phyloP scores from a whole-genome alignment of 2,113 vertebrate genomes.

The Clupea harengus region DNA sequence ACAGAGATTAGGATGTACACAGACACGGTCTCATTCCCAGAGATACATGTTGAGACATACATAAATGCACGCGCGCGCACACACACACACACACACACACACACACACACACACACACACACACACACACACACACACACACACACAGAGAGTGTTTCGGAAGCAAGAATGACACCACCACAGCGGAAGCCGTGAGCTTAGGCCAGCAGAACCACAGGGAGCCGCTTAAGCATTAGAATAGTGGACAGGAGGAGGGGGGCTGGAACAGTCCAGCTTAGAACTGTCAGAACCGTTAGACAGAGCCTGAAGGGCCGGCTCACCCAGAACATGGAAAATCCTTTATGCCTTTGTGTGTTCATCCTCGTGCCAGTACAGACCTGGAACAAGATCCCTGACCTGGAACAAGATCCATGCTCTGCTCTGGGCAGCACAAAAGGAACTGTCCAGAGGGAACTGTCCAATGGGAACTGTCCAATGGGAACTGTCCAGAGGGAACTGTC shows the following conservation, averaged over 20 bases:
- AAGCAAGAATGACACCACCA: not conserved
- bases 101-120: conserved; percentile 24
- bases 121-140: not conserved
- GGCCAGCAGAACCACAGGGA: conserved; percentile 11
- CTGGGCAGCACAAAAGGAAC: too few relatives aligned
- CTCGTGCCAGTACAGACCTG: too few relatives aligned
- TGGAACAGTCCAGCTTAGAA: not conserved
- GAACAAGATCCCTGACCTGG: too few relatives aligned
- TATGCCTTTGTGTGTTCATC: too few relatives aligned
- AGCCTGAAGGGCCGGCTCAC: not conserved
- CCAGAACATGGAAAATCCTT: not conserved
- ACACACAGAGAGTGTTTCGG: not conserved
- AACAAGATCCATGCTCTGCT: too few relatives aligned
- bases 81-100: conserved; percentile 27
- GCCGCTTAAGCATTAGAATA: not conserved
- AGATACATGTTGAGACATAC: not conserved
- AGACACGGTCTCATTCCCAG: not conserved
- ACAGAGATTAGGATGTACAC: not conserved
- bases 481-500: too few relatives aligned
- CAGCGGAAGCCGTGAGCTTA: not conserved
- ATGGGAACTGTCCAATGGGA: too few relatives aligned
- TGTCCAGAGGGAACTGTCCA: too few relatives aligned
- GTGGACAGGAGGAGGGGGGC: not conserved
- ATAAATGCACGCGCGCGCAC: not conserved
- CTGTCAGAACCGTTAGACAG: not conserved